These are phyloP conservation scores for Pristionchus japonicus DNA, from an alignment of 2,888 invertebrate species.

Conservation along the genomic window DNA sequence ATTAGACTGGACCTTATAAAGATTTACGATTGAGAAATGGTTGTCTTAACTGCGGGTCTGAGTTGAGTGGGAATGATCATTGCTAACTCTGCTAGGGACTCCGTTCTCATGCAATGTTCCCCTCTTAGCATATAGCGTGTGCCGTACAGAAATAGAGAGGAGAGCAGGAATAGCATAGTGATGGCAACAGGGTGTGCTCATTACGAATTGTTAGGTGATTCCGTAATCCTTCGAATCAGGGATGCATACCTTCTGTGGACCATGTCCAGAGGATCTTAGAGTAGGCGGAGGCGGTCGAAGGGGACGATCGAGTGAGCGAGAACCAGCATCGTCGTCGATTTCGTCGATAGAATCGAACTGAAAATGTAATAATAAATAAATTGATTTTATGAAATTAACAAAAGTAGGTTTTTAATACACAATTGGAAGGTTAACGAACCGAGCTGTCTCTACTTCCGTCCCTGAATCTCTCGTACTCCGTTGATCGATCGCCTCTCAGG, in stretches of 20 bases:
- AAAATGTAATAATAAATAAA: neutral
- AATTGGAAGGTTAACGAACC: too few relatives aligned
- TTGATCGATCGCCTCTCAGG: neutral
- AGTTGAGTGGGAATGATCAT: too few relatives aligned
- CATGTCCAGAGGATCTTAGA: neutral
- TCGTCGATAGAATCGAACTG: conserved; percentile 47
- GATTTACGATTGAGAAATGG: too few relatives aligned
- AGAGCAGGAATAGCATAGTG: too few relatives aligned
- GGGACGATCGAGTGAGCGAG: conserved; percentile 39
- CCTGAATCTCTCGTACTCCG: neutral
- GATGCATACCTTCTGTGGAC: neutral
- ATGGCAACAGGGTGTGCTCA: neutral
- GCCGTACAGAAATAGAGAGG: too few relatives aligned
- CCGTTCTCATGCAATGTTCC: too few relatives aligned
- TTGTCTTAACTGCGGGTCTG: too few relatives aligned
- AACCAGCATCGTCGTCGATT: conserved; percentile 6
- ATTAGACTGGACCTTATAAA: too few relatives aligned
- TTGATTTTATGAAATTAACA: neutral
- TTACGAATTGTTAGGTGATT: neutral
- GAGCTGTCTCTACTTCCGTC: conserved; percentile 36
- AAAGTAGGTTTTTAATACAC: too few relatives aligned
- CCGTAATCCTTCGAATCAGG: neutral
- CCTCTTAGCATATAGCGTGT: too few relatives aligned
- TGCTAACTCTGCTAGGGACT: too few relatives aligned
- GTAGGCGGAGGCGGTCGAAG: conserved; percentile 45